Percentiles rank a stretch among this genome's conserved stretches.
Evolutionary conservation across 1,140 invertebrate genomes (phyloP).

Genomic region (Apis mellifera): DNA sequence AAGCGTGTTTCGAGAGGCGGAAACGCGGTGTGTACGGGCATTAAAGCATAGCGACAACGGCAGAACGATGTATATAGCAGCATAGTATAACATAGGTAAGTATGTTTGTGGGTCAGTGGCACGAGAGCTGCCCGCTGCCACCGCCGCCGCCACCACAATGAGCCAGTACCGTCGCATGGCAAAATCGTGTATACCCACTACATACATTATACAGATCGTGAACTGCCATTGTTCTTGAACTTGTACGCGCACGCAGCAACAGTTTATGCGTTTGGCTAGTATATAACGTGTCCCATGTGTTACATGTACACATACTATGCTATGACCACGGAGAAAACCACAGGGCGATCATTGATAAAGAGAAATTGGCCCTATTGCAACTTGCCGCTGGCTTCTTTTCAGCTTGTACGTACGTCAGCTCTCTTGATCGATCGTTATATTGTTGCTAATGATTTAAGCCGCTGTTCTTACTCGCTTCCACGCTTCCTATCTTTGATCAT

Average conservation of each 20-base stretch:
- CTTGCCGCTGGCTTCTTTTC: background rate
- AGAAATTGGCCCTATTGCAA: conserved; percentile 15
- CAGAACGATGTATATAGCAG: conserved; percentile 59
- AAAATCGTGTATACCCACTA: conserved; percentile 69
- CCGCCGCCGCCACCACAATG: conserved; percentile 56
- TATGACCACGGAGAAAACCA: background rate
- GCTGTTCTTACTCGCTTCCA: no score
- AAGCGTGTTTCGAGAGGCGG: background rate
- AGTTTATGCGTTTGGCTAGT: conserved; percentile 46
- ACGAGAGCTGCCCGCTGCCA: conserved; percentile 64
- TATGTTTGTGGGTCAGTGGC: conserved; percentile 80
- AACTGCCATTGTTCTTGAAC: conserved; percentile 79
- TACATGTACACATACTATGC: background rate
- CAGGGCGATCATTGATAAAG: conserved; percentile 6
- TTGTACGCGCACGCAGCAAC: conserved; percentile 70
- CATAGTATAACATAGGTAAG: conserved; percentile 79
- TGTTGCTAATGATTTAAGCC: conserved; percentile 11
- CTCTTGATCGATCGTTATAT: conserved; percentile 28
- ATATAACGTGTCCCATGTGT: background rate
- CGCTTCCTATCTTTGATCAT: background rate
- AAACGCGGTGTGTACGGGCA: conserved; percentile 64
- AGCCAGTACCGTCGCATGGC: conserved; percentile 53
- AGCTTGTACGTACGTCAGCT: background rate
- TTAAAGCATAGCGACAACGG: conserved; percentile 61
- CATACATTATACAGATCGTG: conserved; percentile 74